Conservation (phyloP, 1,140 invertebrate species). For the Drosophila obscura region DNA sequence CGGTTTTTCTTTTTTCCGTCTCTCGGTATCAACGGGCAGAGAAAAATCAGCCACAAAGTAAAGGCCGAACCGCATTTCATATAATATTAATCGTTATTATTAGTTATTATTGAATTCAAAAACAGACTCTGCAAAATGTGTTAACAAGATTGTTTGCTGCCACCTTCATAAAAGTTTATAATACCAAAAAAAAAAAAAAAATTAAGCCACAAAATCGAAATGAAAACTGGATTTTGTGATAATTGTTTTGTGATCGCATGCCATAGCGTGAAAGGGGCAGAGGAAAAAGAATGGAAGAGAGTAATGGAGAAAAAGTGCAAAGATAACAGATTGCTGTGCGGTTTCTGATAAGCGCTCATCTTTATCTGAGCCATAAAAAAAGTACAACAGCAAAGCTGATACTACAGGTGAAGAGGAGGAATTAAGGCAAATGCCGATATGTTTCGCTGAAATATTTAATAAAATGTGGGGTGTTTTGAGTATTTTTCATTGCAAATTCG, state of each 20-base stretch:
- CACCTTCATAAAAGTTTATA: conserved; percentile 42
- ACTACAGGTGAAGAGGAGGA: conserved; percentile 10
- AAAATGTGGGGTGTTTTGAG: not conserved
- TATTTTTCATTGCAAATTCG: conserved; percentile 10
- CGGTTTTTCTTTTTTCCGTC: conserved; percentile 45
- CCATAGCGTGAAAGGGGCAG: not conserved
- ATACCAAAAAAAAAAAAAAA: conserved; percentile 29
- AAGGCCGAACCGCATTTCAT: conserved; percentile 43
- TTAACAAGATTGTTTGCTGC: conserved; percentile 59
- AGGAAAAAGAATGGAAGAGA: not conserved
- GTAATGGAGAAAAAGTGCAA: conserved; percentile 17
- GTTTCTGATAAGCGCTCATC: conserved; percentile 44
- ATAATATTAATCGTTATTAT: conserved; percentile 50
- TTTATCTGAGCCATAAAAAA: conserved; percentile 34
- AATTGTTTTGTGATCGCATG: conserved; percentile 30
- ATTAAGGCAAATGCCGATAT: too few relatives aligned
- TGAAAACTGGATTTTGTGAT: conserved; percentile 49
- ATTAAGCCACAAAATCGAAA: conserved; percentile 7
- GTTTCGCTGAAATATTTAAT: too few relatives aligned
- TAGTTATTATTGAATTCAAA: conserved; percentile 49
- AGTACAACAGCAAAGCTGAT: conserved; percentile 11
- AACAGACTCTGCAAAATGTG: conserved; percentile 58
- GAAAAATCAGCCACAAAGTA: conserved; percentile 24
- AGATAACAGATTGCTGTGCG: conserved; percentile 46
- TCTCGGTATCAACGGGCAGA: conserved; percentile 18